phyloP scores from a whole-genome alignment of 2,888 invertebrate species.

The Steinernema hermaphroditum region DNA sequence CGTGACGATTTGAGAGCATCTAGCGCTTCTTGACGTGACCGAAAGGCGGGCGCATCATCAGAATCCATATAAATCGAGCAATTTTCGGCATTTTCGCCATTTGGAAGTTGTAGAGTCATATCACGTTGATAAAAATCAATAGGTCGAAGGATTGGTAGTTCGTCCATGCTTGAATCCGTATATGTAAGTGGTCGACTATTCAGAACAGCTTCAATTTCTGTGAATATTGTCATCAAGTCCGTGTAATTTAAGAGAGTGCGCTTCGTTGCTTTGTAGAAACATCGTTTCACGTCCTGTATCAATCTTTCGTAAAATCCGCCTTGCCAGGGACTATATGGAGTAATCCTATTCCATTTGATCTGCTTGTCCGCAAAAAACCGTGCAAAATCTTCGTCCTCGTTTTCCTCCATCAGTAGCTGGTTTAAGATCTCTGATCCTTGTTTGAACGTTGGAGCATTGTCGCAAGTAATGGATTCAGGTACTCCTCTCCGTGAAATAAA shows the following conservation, averaged over 20 bases:
- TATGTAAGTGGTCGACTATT: constrained; percentile 67
- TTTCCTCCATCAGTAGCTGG: too few species aligned
- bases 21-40: too few species aligned
- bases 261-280: neutral
- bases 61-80: too few species aligned
- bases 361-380: neutral
- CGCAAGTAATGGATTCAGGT: too few species aligned
- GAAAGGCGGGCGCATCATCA: too few species aligned
- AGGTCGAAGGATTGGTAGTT: constrained; percentile 26
- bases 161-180: constrained; percentile 50
- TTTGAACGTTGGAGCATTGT: constrained; percentile 29
- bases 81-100: too few species aligned
- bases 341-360: constrained; percentile 33
- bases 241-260: constrained; percentile 23
- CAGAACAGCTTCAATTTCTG: constrained; percentile 59
- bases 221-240: constrained; percentile 38
- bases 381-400: neutral
- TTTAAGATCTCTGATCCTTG: neutral
- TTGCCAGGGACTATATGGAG: constrained; percentile 32
- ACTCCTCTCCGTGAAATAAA: constrained; percentile 34
- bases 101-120: too few species aligned
- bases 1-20: too few species aligned
- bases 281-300: constrained; percentile 32
- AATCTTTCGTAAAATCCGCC: constrained; percentile 34
- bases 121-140: constrained; percentile 38